Evolutionary conservation across 2,888 invertebrate genomes (phyloP), one percentile per base, ranked within the genome.

Genomic region (Ichneumoninae sp.): DNA sequence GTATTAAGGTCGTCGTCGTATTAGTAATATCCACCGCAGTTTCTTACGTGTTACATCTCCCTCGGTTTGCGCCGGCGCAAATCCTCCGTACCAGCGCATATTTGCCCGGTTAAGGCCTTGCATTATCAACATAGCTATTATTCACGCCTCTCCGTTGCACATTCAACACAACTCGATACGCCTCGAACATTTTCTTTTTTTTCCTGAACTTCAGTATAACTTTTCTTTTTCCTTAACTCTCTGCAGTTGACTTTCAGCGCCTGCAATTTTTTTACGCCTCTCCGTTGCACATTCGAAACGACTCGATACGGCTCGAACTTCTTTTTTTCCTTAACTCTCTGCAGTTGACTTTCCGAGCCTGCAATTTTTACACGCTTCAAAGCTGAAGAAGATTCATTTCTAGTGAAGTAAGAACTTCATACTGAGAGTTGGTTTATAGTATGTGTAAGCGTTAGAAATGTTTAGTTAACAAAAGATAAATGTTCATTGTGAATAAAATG

Each of bases 41-140:
- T 40, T 40, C 40, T 26, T 60, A 26, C 13, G 13, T 30, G 26
- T 60, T 60, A 52, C 52, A 52, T 19, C n/a, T 52, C n/a, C n/a
- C 5, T 52, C 52, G 5, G n/a, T 30, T 13, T 16, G 26, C 16
- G 26, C 13, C 60, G 10, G 60, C 5, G 13, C 26, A 30, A 60
- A 60, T 22, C 13, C 60, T 60, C 16, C 26, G 8, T 19, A 40
- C 65, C 26, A 36, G 65, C 65, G n/a, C 6, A 65, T 65, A 65
- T 65, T 65, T 36, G 65, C 36, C 65, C 65, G 65, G 65, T 65
- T 65, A 36, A 65, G 65, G 65, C 36, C 65, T 65, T 40, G 36
- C 65, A 65, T 33, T 65, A 65, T 65, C 40, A 65, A 65, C 40
- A 65, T 65, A 65, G 65, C 65, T 65, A 65, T 65, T 65, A 65